Percentiles rank a stretch among this genome's conserved stretches.
Conservation (phyloP, 1,140 invertebrate genomes). For the Sesamia nonagrioides region DNA sequence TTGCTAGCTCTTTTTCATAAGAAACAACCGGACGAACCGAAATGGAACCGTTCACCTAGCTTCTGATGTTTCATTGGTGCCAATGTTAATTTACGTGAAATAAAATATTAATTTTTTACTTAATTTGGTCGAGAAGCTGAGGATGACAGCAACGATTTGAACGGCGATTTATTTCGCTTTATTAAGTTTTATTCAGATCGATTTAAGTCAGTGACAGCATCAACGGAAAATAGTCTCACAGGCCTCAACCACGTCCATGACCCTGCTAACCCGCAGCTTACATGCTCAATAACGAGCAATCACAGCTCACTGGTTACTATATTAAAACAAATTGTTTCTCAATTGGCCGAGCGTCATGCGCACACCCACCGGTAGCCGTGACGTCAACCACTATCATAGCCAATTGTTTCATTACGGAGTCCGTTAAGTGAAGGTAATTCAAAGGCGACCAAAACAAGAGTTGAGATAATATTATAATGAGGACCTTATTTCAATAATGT, state of each 20-base stretch:
- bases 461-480: conserved; percentile 2
- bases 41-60: too few relatives aligned
- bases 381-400: conserved; percentile 7
- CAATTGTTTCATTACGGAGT: conserved; percentile 16
- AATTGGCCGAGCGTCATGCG: conserved; percentile 68
- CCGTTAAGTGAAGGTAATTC: conserved; percentile 15
- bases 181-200: too few relatives aligned
- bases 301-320: conserved; percentile 53
- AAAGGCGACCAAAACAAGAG: not conserved
- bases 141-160: too few relatives aligned
- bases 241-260: not conserved
- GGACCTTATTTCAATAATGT: not conserved
- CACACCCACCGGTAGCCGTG: conserved; percentile 62
- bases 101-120: too few relatives aligned
- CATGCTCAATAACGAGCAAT: conserved; percentile 55
- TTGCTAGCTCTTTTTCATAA: too few relatives aligned
- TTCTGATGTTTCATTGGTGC: too few relatives aligned
- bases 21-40: too few relatives aligned
- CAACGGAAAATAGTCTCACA: not conserved
- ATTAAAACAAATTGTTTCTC: conserved; percentile 59
- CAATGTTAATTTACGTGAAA: too few relatives aligned
- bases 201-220: too few relatives aligned
- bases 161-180: too few relatives aligned
- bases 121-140: too few relatives aligned
- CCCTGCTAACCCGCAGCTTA: not conserved